A percentile compares a stretch with the other conserved stretches of the same genome.
phyloP scores from a whole-genome alignment of 2,797 vertebrate species.

The Rhinoraja longicauda region DNA sequence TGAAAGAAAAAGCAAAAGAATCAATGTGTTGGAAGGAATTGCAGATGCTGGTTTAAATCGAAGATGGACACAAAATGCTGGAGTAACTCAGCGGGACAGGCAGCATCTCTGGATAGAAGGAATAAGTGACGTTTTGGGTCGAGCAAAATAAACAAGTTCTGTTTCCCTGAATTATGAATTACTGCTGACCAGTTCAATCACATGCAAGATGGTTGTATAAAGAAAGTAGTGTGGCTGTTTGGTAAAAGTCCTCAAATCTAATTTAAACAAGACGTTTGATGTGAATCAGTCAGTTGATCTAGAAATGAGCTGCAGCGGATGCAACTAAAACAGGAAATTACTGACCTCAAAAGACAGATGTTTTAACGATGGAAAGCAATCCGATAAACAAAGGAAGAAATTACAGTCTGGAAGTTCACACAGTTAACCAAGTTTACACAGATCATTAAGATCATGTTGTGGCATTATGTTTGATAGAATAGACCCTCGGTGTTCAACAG shows the following conservation, averaged over 20 bases:
- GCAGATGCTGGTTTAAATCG: too few relatives aligned
- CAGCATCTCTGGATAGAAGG: too few relatives aligned
- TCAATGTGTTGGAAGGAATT: too few relatives aligned
- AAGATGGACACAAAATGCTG: too few relatives aligned
- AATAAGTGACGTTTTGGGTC: too few relatives aligned
- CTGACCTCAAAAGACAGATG: neutral
- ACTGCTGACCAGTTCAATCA: neutral
- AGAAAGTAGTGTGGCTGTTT: neutral
- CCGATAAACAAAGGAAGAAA: slow-evolving; percentile 48
- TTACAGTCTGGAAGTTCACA: neutral
- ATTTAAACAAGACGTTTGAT: neutral
- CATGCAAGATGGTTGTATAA: neutral
- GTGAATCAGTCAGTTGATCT: neutral
- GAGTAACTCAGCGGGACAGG: too few relatives aligned
- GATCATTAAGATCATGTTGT: neutral
- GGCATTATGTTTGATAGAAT: neutral
- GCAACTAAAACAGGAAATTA: slow-evolving; percentile 15
- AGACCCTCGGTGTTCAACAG: neutral
- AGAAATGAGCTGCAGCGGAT: neutral
- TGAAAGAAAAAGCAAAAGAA: neutral
- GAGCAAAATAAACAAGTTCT: too few relatives aligned
- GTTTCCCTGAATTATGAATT: too few relatives aligned
- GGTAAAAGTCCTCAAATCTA: slow-evolving; percentile 42
- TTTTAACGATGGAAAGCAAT: slow-evolving; percentile 22
- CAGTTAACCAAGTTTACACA: neutral